Percentiles rank a stretch among this genome's conserved stretches.
Conservation (phyloP, 2,113 vertebrate species). For the Danio rerio region GRCz12tu NC_133198.1:21234001-21234500, state of each 20-base stretch:
- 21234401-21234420: constrained; percentile 38
- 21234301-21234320: neutral
- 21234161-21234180: neutral
- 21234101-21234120: neutral
- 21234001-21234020: neutral
- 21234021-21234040: neutral
- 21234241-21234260: neutral
- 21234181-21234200: neutral
- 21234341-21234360: constrained; percentile 1
- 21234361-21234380: constrained; percentile 16
- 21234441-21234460: constrained; percentile 39
- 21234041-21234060: neutral
- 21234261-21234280: neutral
- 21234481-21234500: constrained; percentile 42
- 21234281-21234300: neutral
- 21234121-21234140: neutral
- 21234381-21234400: constrained; percentile 9
- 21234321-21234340: neutral
- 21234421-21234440: constrained; percentile 9
- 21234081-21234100: too few species aligned
- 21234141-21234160: neutral
- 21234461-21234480: constrained; percentile 24
- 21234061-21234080: neutral
- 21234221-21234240: too few species aligned
- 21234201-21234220: too few species aligned